Evolutionary conservation across 1,140 invertebrate genomes (phyloP).

Genomic region (Hyles euphorbiae): DNA sequence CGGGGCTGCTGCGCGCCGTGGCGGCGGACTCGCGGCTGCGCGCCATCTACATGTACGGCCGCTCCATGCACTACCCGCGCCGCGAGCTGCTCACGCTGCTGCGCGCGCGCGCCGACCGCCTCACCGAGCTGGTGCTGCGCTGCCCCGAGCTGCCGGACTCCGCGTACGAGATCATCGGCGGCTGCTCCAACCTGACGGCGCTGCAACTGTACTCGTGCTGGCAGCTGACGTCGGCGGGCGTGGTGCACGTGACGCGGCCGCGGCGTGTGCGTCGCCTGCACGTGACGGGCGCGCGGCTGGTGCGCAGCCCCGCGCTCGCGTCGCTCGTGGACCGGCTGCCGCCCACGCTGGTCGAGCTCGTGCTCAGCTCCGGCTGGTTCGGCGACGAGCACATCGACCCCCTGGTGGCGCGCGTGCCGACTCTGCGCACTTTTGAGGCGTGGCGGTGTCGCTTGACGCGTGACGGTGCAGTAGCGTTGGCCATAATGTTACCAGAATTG

Average conservation of each 20-base stretch:
- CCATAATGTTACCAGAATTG: slow-evolving; percentile 10
- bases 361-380: slow-evolving; percentile 25
- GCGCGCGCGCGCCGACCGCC: slow-evolving; percentile 5
- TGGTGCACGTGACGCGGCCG: slow-evolving; percentile 5
- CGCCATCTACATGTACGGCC: slow-evolving; percentile 34
- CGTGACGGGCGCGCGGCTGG: slow-evolving; percentile 25
- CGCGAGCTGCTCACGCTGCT: slow-evolving; percentile 20
- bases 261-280: slow-evolving; percentile 14
- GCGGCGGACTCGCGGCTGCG: background rate
- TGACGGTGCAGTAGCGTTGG: slow-evolving; percentile 9
- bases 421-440: slow-evolving; percentile 21
- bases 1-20: slow-evolving; percentile 13
- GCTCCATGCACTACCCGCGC: slow-evolving; percentile 14
- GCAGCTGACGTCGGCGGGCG: slow-evolving; percentile 15
- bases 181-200: slow-evolving; percentile 6
- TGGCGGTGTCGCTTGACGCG: slow-evolving; percentile 18
- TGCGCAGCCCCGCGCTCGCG: slow-evolving; percentile 12
- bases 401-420: slow-evolving; percentile 9
- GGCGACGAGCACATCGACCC: slow-evolving; percentile 22
- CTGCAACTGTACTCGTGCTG: slow-evolving; percentile 32
- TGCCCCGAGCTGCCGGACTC: slow-evolving; percentile 24
- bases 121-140: slow-evolving; percentile 30
- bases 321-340: slow-evolving; percentile 20
- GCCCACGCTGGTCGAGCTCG: slow-evolving; percentile 20
- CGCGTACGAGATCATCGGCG: slow-evolving; percentile 20